Evolutionary conservation across 1,140 invertebrate species (phyloP), one percentile per base, ranked within the genome.

Genomic region (Metaphire vulgaris): DNA sequence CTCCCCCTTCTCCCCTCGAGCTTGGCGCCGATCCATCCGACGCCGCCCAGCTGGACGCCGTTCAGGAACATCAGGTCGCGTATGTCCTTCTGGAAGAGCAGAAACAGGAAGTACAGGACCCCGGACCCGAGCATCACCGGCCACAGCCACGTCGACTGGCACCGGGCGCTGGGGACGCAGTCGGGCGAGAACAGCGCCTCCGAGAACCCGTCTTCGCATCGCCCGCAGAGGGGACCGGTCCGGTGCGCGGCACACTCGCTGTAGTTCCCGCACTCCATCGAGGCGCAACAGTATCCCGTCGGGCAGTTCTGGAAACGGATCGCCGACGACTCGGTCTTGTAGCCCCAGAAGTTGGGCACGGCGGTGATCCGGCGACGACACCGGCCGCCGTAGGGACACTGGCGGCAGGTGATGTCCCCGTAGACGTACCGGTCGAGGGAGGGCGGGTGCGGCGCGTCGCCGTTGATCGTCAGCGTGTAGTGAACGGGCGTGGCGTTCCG

Each of bases 81-180:
- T 1, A 76, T 76, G 75, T 76, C 75, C 56, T 76, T 76, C 69
- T 76, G 75, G 69, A 76, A 76, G 14, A 76, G 69, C 30, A 76
- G 69, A 41, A 76, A 76, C 1, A 76, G 34, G 30, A 41, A 67
- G 28, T 76, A 76, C 29, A 76, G 34, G n/a, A 76, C 26, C 1
- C 75, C 75, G 28, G 75, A 76, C 1, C 26, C 75, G 2, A 76
- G 15, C 12, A 41, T 30, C n/a, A 76, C 21, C 33, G 75, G 75
- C 68, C 69, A 76, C 29, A 76, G 69, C 68, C 68, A 76, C 16
- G 75, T 76, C 16, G 69, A 31, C 16, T 76, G 31, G 56, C 75
- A 76, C 41, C 29, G 31, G 15, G 33, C 69, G 28, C 71, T 32
- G 21, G 75, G 75, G 21, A 76, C 28, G 69, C 75, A 76, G 31